Conservation (phyloP, 2,797 vertebrate species). For the Acipenser ruthenus region DNA sequence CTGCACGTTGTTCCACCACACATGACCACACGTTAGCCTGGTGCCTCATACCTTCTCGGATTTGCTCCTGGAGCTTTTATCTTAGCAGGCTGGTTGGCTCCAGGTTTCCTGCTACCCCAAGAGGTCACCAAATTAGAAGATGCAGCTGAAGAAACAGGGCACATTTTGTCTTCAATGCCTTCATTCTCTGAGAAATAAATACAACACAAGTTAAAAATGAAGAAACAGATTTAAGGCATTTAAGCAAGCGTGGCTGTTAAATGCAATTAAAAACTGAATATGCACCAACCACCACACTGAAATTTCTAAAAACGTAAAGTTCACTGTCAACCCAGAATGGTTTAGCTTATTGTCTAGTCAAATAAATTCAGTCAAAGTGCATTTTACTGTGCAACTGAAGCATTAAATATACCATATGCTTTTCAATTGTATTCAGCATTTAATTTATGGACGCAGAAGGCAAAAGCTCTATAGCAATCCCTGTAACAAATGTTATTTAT, state of each 20-base stretch:
- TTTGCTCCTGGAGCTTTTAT: slow-evolving; percentile 11
- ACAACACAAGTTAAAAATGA: not conserved
- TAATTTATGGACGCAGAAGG: no score
- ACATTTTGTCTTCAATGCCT: slow-evolving; percentile 17
- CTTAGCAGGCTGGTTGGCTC: slow-evolving; percentile 16
- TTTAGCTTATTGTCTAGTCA: no score
- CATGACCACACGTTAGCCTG: no score
- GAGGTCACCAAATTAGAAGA: slow-evolving; percentile 50
- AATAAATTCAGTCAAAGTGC: no score
- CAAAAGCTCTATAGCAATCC: no score
- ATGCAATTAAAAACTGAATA: not conserved
- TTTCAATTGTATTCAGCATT: no score
- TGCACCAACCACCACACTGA: not conserved
- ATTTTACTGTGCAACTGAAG: no score
- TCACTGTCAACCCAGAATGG: no score
- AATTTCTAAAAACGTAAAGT: not conserved
- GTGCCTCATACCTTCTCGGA: slow-evolving; percentile 47
- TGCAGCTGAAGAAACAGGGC: not conserved
- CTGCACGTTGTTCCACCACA: not conserved
- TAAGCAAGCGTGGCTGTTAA: not conserved
- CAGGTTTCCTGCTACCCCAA: slow-evolving; percentile 32
- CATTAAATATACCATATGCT: no score
- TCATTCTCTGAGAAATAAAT: not conserved
- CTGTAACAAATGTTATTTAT: no score
- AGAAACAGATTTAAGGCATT: not conserved